Base-by-base conservation (phyloP, 2,113 vertebrate species). In the Mionectes macconnelli region DNA sequence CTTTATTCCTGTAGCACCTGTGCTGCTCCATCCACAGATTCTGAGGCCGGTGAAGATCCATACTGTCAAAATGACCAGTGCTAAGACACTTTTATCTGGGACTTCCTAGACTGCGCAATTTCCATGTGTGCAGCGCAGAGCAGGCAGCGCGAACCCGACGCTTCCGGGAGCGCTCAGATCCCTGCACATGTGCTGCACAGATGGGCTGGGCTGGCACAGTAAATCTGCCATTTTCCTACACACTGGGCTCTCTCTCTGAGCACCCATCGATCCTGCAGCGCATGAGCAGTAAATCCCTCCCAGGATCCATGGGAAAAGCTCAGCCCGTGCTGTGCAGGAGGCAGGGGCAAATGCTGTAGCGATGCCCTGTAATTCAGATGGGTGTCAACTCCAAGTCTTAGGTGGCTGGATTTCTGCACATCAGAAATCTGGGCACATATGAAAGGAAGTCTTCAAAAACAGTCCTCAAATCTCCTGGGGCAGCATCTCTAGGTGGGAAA, bases 111-210 rank as follows among this genome's bases (percentile, higher is more conserved):
- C 76, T 47, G 63, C 0, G 0, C 0, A 5, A 31, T 63, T 68
- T 37, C 73, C 76, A 10, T n/a, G 78, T 52, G 84, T 42, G 31
- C 14, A 44, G 80, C 14, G 2, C 0, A 1, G 79, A 0, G 5
- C 79, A 86, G 79, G 90, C 83, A 74, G 76, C 18, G 68, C 1
- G 28, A 78, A n/a, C 64, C 95, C 87, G 92, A 81, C 9, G 0
- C 76, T 95, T 90, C 88, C 9, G 42, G 59, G 73, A 74, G 66
- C 79, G 68, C 91, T 95, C 64, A 35, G 76, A 62, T 57, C 86
- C 76, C 80, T n/a, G 39, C 72, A 93, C 96, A 96, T 92, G 96
- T 97, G 96, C 83, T 74, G 76, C 90, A 70, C 95, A 95, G 72
- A 90, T 93, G 93, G 82, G 72, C 77, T 55, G 69, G 62, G 74